Percentiles rank a stretch among this genome's conserved stretches.
Conservation (phyloP, 1,140 invertebrate species). For the Agraylea sexmaculata region DNA sequence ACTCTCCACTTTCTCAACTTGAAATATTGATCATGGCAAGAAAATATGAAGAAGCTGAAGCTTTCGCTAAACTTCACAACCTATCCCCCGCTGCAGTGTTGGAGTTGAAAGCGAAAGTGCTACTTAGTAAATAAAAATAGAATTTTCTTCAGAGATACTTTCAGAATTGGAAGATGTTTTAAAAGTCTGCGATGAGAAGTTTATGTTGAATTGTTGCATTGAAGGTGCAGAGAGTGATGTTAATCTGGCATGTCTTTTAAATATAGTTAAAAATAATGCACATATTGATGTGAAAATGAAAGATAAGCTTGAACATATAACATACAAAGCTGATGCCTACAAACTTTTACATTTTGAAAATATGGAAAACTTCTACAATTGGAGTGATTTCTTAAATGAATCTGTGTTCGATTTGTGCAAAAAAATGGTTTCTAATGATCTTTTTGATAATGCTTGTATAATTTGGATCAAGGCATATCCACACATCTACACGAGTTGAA, state of each 20-base stretch:
- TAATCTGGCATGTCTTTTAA: slow-evolving; percentile 11
- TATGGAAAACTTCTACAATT: slow-evolving; percentile 5
- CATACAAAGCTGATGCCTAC: slow-evolving; percentile 18
- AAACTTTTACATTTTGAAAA: slow-evolving; percentile 14
- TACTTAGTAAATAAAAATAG: slow-evolving; percentile 15
- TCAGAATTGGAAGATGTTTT: slow-evolving; percentile 17
- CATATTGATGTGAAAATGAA: slow-evolving; percentile 9
- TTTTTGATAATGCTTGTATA: slow-evolving; percentile 17
- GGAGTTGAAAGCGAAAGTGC: slow-evolving; percentile 19
- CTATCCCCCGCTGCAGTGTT: slow-evolving; percentile 16
- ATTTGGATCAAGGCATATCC: slow-evolving; percentile 19
- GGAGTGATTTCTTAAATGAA: slow-evolving; percentile 14
- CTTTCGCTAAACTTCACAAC: slow-evolving; percentile 16
- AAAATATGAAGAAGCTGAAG: slow-evolving; percentile 20
- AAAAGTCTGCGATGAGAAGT: slow-evolving; percentile 14
- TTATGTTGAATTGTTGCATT: slow-evolving; percentile 15
- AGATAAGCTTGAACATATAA: slow-evolving; percentile 11
- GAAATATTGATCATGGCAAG: slow-evolving; percentile 16
- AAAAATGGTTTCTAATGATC: slow-evolving; percentile 14
- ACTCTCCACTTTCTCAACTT: slow-evolving; percentile 18
- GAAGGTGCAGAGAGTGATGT: slow-evolving; percentile 15
- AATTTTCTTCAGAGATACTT: slow-evolving; percentile 9
- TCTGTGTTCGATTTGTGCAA: slow-evolving; percentile 12
- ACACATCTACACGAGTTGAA: slow-evolving; percentile 8
- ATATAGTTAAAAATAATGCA: slow-evolving; percentile 15